Conservation (phyloP, 1,140 invertebrate genomes). For the Dryas iulia region DNA sequence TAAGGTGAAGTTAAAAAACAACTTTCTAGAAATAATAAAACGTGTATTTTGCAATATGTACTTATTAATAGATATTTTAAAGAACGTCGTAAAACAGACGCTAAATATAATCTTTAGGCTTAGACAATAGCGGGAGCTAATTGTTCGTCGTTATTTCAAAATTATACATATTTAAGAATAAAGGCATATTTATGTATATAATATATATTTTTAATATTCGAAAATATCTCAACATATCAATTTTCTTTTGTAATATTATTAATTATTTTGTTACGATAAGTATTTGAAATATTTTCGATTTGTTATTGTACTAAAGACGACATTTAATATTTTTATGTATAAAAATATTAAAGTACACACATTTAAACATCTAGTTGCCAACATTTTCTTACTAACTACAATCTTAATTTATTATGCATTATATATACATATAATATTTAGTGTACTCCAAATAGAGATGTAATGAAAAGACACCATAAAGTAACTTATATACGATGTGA, state of each 20-base stretch:
- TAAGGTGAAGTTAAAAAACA: conserved; percentile 26
- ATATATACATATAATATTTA: conserved; percentile 15
- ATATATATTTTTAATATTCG: background rate
- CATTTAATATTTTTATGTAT: conserved; percentile 8
- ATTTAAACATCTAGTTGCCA: background rate
- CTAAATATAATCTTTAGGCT: conserved; percentile 11
- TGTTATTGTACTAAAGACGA: conserved; percentile 10
- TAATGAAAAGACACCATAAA: background rate
- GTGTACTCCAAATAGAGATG: conserved; percentile 1
- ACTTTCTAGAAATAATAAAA: conserved; percentile 39
- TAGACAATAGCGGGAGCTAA: conserved; percentile 12
- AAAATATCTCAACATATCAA: background rate
- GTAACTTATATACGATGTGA: background rate
- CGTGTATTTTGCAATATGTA: conserved; percentile 23
- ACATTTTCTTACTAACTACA: conserved; percentile 9
- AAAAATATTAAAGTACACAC: conserved; percentile 23
- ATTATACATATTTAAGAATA: background rate
- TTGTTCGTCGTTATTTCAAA: conserved; percentile 1
- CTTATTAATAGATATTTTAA: conserved; percentile 14
- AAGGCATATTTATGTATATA: background rate
- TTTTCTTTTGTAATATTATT: background rate
- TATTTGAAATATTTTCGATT: background rate
- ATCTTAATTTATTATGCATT: conserved; percentile 21
- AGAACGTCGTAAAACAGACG: conserved; percentile 14
- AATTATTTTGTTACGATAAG: background rate